Evolutionary conservation across 1,140 invertebrate genomes (phyloP).

Genomic region (Drosophila quadrilineata): DNA sequence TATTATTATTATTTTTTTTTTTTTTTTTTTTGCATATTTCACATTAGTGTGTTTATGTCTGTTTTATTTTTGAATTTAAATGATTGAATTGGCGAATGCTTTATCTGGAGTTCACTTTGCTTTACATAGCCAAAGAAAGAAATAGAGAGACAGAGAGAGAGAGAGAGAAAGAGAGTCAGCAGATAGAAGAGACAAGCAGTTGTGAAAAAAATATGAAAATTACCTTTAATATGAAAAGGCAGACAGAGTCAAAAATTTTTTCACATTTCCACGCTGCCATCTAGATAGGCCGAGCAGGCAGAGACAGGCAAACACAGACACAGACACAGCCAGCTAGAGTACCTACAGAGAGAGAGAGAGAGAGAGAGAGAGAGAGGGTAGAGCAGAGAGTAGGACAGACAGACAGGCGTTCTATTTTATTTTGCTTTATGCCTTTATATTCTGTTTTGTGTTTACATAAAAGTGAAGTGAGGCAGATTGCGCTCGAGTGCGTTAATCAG

Average conservation of each 20-base stretch:
- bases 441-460: constrained; percentile 79
- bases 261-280: constrained; percentile 26
- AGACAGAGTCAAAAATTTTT: constrained; percentile 47
- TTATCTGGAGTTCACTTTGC: background rate
- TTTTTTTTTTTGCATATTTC: constrained; percentile 10
- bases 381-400: constrained; percentile 23
- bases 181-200: constrained; percentile 22
- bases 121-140: too few species aligned
- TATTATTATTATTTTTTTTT: constrained; percentile 31
- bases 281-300: constrained; percentile 28
- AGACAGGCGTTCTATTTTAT: constrained; percentile 64
- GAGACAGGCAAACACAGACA: constrained; percentile 8
- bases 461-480: constrained; percentile 77
- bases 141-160: constrained; percentile 17
- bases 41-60: constrained; percentile 55
- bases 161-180: background rate
- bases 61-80: constrained; percentile 75
- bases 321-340: constrained; percentile 24
- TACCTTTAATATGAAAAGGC: constrained; percentile 70
- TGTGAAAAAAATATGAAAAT: constrained; percentile 75
- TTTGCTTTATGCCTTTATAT: constrained; percentile 70
- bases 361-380: constrained; percentile 3
- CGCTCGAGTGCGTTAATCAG: constrained; percentile 78
- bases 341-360: constrained; percentile 16
- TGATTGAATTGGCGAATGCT: constrained; percentile 66